Base-by-base conservation (phyloP, 30 jellyfish, hydroid and myxozoan species). In the Catostylus mosaicus region DNA sequence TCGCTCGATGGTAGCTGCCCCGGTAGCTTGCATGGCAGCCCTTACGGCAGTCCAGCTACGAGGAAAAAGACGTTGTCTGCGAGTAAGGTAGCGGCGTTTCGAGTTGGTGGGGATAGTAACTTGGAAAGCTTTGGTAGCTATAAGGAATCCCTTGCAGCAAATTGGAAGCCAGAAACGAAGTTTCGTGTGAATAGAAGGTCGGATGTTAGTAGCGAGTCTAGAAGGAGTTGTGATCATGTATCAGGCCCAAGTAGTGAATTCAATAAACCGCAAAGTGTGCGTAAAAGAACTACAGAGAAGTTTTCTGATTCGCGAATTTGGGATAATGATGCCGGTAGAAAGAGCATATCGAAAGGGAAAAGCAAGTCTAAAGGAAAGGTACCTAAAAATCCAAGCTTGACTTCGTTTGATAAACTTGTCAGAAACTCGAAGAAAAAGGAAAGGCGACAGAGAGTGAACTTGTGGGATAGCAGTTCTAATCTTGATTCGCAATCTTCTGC, bases 71-170 rank as follows among this genome's bases (percentile, higher is more conserved):
- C 26, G 10, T 10, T n/a, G 9, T 32, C 77, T 1, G 59, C 1
- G 9, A 68, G 12, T 6, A 43, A 30, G 34, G 1, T 22, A 26
- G 87, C 52, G 20, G 75, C 67, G 23, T 71, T 30, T 16, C 33
- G 66, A 30, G 18, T 46, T n/a, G 33, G 57, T 38, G 84, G 33
- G 38, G 62, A 37, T 26, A 23, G 69, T 27, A 38, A 66, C 35
- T 37, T 82, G 29, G 85, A 82, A 50, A 67, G 92, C 52, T 82
- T 82, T 61, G 72, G 80, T 16, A 45, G 84, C 38, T 82, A 82
- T 40, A 80, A 63, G 29, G 92, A 82, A 45, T 82, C 92, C 11
- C 74, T 60, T 3, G 92, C 92, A 0, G 92, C 92, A 18, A 82
- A 82, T 26, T 82, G 92, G 92, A 82, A 82, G 64, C 92, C 92